Conservation (phyloP, 1,140 invertebrate genomes). For the Philotrypesis tridentata region DNA sequence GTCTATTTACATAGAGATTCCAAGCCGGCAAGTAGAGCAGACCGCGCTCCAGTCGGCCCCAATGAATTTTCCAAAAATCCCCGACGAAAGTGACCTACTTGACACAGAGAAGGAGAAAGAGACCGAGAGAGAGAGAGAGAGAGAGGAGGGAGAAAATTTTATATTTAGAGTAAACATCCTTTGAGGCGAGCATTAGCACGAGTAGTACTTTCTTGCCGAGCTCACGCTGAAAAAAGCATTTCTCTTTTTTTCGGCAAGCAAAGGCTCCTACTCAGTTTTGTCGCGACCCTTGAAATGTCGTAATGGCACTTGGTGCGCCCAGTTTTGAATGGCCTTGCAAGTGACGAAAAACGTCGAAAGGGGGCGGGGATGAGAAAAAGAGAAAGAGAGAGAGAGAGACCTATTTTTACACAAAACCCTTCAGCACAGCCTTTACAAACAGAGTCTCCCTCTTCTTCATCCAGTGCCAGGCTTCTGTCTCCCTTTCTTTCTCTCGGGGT, state of each 20-base stretch:
- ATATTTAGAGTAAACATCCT: not conserved
- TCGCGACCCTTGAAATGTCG: not conserved
- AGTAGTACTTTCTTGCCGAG: not conserved
- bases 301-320: not conserved
- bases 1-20: not conserved
- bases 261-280: not conserved
- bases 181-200: not conserved
- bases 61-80: not conserved
- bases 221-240: not conserved
- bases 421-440: not conserved
- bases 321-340: not conserved
- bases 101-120: too few relatives aligned
- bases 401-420: not conserved
- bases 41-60: not conserved
- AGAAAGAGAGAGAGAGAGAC: constrained; percentile 8
- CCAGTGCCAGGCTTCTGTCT: not conserved
- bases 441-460: constrained; percentile 17
- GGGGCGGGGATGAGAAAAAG: too few relatives aligned
- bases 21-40: not conserved
- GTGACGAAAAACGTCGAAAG: not conserved
- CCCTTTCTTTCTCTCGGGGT: not conserved
- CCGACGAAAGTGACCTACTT: not conserved
- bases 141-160: not conserved
- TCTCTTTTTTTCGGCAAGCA: not conserved
- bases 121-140: too few relatives aligned